Conservation (phyloP, 2,888 invertebrate genomes). For the Peribatodes rhomboidaria region DNA sequence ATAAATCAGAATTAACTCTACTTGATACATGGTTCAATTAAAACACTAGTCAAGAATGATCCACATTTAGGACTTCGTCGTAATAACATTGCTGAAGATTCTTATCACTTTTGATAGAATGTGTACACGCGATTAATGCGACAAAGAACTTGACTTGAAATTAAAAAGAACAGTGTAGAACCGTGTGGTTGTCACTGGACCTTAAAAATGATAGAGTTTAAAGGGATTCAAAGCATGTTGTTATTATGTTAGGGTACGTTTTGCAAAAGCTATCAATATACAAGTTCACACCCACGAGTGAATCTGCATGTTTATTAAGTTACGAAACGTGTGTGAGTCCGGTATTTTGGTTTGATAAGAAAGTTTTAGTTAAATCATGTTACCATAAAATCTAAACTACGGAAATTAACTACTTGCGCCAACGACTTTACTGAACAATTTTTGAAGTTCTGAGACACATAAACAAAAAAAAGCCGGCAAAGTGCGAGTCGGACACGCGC, state of each 20-base stretch:
- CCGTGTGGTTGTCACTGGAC: background rate
- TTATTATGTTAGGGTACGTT: slow-evolving; percentile 8
- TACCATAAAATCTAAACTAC: background rate
- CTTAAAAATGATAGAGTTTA: too few relatives aligned
- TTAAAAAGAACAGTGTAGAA: background rate
- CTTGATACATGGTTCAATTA: slow-evolving; percentile 27
- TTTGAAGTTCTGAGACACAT: too few relatives aligned
- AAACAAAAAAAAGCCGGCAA: too few relatives aligned
- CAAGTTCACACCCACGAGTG: slow-evolving; percentile 45
- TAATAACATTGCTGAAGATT: background rate
- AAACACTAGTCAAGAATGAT: background rate
- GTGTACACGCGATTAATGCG: background rate
- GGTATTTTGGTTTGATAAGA: slow-evolving; percentile 51
- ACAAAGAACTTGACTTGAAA: background rate
- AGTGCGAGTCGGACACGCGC: too few relatives aligned
- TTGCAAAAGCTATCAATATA: slow-evolving; percentile 12
- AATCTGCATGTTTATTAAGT: slow-evolving; percentile 37
- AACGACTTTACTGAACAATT: too few relatives aligned
- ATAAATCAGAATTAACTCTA: slow-evolving; percentile 25
- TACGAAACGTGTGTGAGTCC: slow-evolving; percentile 49
- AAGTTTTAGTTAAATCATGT: background rate
- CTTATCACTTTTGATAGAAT: background rate
- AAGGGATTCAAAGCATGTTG: background rate
- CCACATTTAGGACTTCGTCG: background rate
- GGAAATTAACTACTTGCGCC: too few relatives aligned